Evolutionary conservation across 2,797 vertebrate species (phyloP).

Genomic region (Dromococcyx pavoninus): DNA sequence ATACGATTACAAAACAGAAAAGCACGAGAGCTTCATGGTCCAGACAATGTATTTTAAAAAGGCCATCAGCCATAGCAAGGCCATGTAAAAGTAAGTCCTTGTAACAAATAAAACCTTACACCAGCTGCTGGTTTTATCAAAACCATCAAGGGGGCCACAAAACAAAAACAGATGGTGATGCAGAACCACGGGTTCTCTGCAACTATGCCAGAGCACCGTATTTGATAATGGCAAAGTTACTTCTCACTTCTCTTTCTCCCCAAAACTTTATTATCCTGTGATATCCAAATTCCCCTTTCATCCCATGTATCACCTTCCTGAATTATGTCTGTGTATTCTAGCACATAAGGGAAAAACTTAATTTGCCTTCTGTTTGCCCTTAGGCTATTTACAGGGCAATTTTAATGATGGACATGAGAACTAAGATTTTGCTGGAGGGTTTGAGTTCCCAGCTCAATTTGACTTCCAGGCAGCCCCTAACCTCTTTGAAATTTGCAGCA

Average conservation of each 20-base stretch:
- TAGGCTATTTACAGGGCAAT: slow-evolving; percentile 39
- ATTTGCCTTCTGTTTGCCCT: not conserved
- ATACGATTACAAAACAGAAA: not conserved
- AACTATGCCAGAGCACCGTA: not conserved
- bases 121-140: not conserved
- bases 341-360: not conserved
- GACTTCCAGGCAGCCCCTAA: not conserved
- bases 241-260: not conserved
- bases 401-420: slow-evolving; percentile 29
- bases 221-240: not conserved
- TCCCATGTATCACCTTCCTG: rapidly evolving
- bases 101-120: not conserved
- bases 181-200: not conserved
- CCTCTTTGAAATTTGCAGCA: not conserved
- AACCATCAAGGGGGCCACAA: not conserved
- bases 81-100: not conserved
- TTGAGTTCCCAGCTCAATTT: not conserved
- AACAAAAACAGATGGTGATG: not conserved
- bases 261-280: not conserved
- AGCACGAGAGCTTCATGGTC: not conserved
- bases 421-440: not conserved
- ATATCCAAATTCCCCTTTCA: not conserved
- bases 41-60: not conserved
- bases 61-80: not conserved
- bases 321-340: not conserved